Evolutionary conservation across 1,140 invertebrate species (phyloP).

Genomic region (Drosophila dunni): DNA sequence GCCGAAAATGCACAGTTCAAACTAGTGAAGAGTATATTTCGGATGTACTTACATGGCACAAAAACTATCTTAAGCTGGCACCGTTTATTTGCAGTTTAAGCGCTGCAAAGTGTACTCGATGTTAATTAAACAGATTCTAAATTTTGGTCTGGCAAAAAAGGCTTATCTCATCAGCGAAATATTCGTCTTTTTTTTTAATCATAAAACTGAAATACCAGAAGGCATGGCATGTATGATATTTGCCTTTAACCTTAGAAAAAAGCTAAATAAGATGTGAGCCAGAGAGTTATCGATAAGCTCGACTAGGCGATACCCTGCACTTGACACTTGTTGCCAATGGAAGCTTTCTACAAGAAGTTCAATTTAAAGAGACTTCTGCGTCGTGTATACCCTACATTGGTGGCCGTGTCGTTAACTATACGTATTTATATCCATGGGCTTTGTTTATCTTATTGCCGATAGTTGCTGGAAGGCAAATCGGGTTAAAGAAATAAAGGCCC

Average conservation of each 20-base stretch:
- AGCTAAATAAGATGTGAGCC: conserved; percentile 18
- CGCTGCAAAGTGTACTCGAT: not conserved
- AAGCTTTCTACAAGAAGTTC: too few species aligned
- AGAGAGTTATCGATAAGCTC: not conserved
- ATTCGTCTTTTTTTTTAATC: conserved; percentile 70
- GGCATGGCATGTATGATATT: conserved; percentile 36
- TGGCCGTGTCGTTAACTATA: conserved; percentile 20
- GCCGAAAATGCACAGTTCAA: conserved; percentile 14
- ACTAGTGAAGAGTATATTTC: not conserved
- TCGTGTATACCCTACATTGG: not conserved
- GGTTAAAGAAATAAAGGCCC: conserved; percentile 3
- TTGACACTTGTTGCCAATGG: too few species aligned
- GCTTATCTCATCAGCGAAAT: conserved; percentile 66
- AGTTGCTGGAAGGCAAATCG: conserved; percentile 24
- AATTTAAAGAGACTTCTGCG: too few species aligned
- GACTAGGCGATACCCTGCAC: conserved; percentile 7
- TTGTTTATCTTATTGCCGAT: conserved; percentile 67
- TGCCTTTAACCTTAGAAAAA: conserved; percentile 48
- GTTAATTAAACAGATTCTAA: conserved; percentile 54
- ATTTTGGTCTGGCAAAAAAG: conserved; percentile 26
- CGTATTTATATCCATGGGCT: conserved; percentile 16
- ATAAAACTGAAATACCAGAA: conserved; percentile 46
- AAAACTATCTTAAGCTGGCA: conserved; percentile 18
- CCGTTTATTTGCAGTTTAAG: not conserved
- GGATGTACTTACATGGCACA: not conserved